Evolutionary conservation across 2,888 invertebrate species (phyloP), one percentile per base, ranked within the genome.

Genomic region (Tetragonisca angustula): DNA sequence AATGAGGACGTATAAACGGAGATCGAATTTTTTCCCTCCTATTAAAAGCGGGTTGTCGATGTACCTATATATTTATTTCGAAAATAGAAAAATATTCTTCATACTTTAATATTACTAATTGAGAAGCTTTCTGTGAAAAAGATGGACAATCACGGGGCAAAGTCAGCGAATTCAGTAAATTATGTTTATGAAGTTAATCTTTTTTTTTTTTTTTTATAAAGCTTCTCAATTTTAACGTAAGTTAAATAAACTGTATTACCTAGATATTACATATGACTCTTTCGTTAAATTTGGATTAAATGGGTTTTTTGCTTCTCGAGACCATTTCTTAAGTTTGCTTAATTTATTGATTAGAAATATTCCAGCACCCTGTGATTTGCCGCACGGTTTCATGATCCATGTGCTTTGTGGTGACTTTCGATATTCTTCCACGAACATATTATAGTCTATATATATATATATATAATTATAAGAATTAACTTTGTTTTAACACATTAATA

Each of bases 361-460:
- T 61, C 99, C 99, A n/a, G 97, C 97, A 2, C 98, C 98, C 94
- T 98, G 98, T 0, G 99, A 98, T 95, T 99, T 98, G 50, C 98
- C 98, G 94, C 98, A 98, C 0, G 99, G 99, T 94, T 99, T 99
- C 97, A 99, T 98, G 87, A 99, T 99, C 99, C 99, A 99, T 0
- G 99, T 99, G 90, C 98, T 98, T 93, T 98, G 97, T 0, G 99
- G 98, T 87, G 97, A 97, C 95, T 98, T 98, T 76, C 98, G 96
- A 94, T 99, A 99, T 93, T 99, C 99, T 93, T 99, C 98, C 2
- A 99, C 99, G 94, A 99, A 99, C 96, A 99, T 97, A 94, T 99
- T 99, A 94, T 99, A 99, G 95, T 99, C 99, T 92, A n/a, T n/a
- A n/a, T n/a, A n/a, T n/a, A n/a, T n/a, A n/a, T n/a, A n/a, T n/a